Evolutionary conservation across 2,797 vertebrate genomes (phyloP).

Genomic region (Hemitrygon akajei): DNA sequence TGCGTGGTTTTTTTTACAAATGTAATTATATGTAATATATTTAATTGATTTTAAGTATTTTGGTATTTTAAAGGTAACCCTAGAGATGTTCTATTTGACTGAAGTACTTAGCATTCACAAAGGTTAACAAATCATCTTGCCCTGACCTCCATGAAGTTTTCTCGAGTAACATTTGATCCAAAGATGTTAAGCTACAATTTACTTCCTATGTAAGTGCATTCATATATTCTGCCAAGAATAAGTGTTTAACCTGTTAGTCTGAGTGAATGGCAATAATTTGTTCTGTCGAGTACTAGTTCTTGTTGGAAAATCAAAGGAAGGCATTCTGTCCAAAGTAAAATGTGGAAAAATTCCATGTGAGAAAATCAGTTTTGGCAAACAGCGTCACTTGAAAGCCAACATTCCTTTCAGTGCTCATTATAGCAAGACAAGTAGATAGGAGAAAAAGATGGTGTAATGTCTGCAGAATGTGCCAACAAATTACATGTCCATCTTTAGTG

Average conservation of each 20-base stretch:
- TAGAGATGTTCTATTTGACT: not conserved
- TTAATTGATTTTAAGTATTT: too few species aligned
- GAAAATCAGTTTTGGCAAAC: not conserved
- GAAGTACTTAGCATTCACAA: not conserved
- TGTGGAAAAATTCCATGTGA: not conserved
- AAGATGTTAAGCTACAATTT: not conserved
- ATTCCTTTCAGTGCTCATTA: conserved; percentile 17
- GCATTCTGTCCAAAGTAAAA: not conserved
- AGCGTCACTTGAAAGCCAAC: not conserved
- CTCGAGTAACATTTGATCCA: not conserved
- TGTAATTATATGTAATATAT: too few species aligned
- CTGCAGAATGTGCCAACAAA: not conserved
- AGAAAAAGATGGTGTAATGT: conserved; percentile 19
- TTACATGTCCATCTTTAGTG: conserved; percentile 11
- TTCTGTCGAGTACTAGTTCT: not conserved
- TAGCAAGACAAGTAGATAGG: not conserved
- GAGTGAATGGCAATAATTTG: not conserved
- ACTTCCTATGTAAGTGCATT: not conserved
- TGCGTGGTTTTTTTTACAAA: too few species aligned
- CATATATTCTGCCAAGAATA: not conserved
- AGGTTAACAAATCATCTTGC: not conserved
- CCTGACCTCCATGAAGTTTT: not conserved
- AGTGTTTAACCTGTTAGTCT: not conserved
- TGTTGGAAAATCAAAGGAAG: not conserved
- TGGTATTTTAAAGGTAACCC: not conserved